Evolutionary conservation across 2,113 vertebrate species (phyloP), one percentile per base, ranked within the genome.

Genomic region (Mus musculus): DNA sequence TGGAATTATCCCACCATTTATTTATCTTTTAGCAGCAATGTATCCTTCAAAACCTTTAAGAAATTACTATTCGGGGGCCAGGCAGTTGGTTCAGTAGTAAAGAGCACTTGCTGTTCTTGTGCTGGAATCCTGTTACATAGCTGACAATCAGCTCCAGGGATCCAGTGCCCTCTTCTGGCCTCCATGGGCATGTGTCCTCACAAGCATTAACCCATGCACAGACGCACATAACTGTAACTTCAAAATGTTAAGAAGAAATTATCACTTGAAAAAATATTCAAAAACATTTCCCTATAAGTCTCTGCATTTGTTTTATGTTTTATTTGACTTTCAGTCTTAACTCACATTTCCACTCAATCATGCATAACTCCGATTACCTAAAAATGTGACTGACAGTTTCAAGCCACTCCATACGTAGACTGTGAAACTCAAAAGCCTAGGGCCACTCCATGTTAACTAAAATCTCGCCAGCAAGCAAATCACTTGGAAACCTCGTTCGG

Each of bases 321-420:
- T 72, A 46, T 93, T 56, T 92, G 4, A 14, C 71, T 89, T 96
- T 92, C 14, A 87, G 36, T 77, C 72, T 19, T 93, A 81, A 4
- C 4, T 90, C 20, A 20, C 46, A 94, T 95, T 94, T 22, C 24
- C 89, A 81, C 56, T 52, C 82, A 65, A 90, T 91, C 3, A 65
- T 2, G 0, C 78, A 4, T 63, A 93, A n/a, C 30, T 88, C 22
- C 90, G n/a, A 63, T 89, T 78, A 54, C 67, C 9, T 87, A 56
- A 91, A 96, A 93, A 52, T 36, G 71, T 24, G 36, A 39, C 16
- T 72, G 91, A 93, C 4, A 71, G n/a, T 95, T 94, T 6, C n/a
- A 75, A n/a, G 82, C 76, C 90, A 78, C 22, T 3, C 42, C 12
- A 16, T 26, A 89, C 24, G 3, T 80, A n/a, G 17, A 75, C 46